Evolutionary conservation across 2,888 invertebrate genomes (phyloP), one percentile per base, ranked within the genome.

Genomic region (Amblyteles armatorius): DNA sequence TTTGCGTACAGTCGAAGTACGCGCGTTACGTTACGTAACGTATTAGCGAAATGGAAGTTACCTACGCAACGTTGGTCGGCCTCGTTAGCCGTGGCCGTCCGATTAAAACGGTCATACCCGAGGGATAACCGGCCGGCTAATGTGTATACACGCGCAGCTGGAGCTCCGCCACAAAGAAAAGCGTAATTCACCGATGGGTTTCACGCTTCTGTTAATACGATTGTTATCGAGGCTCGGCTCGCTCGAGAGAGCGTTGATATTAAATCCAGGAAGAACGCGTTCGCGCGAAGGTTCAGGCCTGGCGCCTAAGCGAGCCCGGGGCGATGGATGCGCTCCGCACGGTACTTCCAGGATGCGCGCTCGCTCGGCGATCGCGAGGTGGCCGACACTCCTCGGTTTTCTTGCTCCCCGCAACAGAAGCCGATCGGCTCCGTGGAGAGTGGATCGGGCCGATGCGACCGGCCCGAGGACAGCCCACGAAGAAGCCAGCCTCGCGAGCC

Each of bases 151-250:
- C 48, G 19, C 67, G 76, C 79, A 80, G 40, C 48, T 44, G 16
- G 16, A 55, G 11, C 13, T 0, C 50, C 65, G 71, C 48, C 60
- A 44, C 57, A 79, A 77, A 77, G 79, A 82, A 77, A 79, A 67
- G 52, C 44, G 79, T 79, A 72, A 29, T 60, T 26, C 60, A 52
- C 16, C 52, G 63, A 79, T 85, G 79, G 83, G 88, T 84, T 87
- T 88, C 88, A 87, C 87, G 87, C 88, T 88, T 87, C 86, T 88
- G 86, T 83, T 87, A 85, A 86, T 87, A 79, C 84, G 88, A 88
- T 88, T 84, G 84, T 88, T 87, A 87, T 87, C 87, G 79, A 19
- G 63, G 78, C 44, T 44, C 44, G 80, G 83, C 74, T 57, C 63
- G 44, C 57, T 40, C 73, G 57, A 7, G 11, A 57, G 55, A 40